Evolutionary conservation across 2,113 vertebrate species (phyloP).

Genomic region (Oreocharis arfaki): DNA sequence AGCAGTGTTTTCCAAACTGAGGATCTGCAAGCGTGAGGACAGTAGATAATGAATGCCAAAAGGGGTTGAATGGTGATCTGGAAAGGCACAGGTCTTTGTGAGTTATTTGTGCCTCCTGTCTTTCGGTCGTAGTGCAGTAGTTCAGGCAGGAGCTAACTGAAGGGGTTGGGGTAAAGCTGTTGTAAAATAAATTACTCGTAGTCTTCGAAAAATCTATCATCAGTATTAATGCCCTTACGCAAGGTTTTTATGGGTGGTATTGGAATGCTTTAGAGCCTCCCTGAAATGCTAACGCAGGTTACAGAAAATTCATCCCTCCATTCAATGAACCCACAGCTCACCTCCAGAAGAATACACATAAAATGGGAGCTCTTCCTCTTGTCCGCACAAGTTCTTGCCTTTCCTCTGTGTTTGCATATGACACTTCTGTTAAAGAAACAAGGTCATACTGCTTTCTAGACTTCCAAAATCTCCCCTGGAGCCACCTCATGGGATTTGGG

Average conservation of each 20-base stretch:
- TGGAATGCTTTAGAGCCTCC: neutral
- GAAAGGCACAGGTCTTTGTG: neutral
- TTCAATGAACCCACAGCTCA: neutral
- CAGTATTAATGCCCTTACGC: neutral
- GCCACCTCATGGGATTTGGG: neutral
- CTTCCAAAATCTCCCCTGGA: neutral
- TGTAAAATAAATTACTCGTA: neutral
- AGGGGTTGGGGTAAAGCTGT: neutral
- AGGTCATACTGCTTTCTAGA: neutral
- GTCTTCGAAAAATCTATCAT: neutral
- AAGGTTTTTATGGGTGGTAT: neutral
- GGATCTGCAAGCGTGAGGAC: neutral
- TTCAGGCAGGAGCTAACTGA: neutral
- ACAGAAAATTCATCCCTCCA: neutral
- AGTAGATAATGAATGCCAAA: neutral
- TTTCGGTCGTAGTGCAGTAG: neutral
- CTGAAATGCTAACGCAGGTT: neutral
- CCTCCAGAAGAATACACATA: neutral
- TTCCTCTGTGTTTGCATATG: neutral
- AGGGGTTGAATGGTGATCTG: neutral
- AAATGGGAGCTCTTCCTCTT: neutral
- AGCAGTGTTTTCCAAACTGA: neutral
- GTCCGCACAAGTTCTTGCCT: neutral
- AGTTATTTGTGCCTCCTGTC: neutral
- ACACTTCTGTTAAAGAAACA: neutral